A percentile compares a stretch with the other conserved stretches of the same genome.
phyloP scores from a whole-genome alignment of 2,888 invertebrate species.

The Seira musarum region DNA sequence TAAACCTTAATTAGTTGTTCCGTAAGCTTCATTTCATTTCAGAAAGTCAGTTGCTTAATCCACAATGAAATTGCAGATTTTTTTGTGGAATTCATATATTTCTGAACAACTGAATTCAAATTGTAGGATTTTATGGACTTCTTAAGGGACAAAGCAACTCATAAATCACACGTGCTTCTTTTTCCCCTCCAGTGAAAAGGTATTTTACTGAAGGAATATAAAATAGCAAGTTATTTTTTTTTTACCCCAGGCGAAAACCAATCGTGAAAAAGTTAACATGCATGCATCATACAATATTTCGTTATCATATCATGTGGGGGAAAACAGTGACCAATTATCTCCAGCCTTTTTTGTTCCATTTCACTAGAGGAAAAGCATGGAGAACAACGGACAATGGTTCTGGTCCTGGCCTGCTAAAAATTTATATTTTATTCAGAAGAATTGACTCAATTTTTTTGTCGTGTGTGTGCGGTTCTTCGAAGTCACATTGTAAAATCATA shows the following conservation, averaged over 20 bases:
- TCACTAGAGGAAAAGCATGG: neutral
- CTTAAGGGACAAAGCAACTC: too few species aligned
- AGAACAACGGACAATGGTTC: neutral
- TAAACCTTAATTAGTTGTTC: neutral
- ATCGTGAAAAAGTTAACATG: conserved; percentile 7
- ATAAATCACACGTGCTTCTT: too few species aligned
- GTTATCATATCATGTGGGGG: neutral
- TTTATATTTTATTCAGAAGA: conserved; percentile 15
- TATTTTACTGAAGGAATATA: neutral
- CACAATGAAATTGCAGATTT: too few species aligned
- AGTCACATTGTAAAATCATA: conserved; percentile 8
- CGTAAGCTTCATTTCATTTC: too few species aligned
- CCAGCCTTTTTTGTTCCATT: conserved; percentile 6
- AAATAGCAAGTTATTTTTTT: neutral
- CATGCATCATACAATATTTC: neutral
- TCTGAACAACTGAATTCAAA: too few species aligned
- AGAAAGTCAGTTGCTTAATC: too few species aligned
- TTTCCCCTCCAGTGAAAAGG: too few species aligned
- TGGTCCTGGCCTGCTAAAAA: neutral
- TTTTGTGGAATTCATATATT: too few species aligned
- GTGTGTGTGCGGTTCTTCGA: neutral
- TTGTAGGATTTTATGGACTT: too few species aligned
- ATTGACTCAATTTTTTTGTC: conserved; percentile 4
- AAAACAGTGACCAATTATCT: conserved; percentile 8
- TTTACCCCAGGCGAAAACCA: neutral